Evolutionary conservation across 2,113 vertebrate species (phyloP).

Genomic region (Pampusana beccarii): DNA sequence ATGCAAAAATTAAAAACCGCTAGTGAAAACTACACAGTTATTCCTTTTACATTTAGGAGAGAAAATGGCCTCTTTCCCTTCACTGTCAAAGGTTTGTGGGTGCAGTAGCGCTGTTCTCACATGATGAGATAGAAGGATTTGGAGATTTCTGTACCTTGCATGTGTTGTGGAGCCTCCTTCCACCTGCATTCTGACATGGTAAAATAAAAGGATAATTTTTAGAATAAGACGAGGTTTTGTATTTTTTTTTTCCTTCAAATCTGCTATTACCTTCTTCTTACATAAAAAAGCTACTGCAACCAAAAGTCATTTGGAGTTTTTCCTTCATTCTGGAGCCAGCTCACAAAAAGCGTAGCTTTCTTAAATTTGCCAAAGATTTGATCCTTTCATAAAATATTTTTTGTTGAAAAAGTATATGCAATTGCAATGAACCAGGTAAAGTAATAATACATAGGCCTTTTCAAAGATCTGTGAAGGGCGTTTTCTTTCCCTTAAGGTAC

Average conservation of each 20-base stretch:
- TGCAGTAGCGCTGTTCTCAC: neutral
- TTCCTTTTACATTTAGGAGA: neutral
- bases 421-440: neutral
- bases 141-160: neutral
- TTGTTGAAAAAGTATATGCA: neutral
- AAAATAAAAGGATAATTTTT: neutral
- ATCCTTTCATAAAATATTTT: neutral
- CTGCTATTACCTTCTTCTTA: neutral
- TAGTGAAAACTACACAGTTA: neutral
- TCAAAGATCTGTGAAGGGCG: neutral
- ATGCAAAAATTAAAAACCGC: neutral
- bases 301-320: neutral
- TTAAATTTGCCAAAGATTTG: neutral
- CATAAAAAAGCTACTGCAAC: neutral
- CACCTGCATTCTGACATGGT: neutral
- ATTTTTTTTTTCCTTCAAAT: neutral
- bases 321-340: neutral
- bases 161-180: neutral
- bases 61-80: neutral
- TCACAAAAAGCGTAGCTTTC: neutral
- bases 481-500: neutral
- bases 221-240: neutral
- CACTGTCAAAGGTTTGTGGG: neutral
- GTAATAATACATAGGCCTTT: neutral
- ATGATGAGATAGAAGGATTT: neutral